Evolutionary conservation across 2,113 vertebrate genomes (phyloP), one percentile per base, ranked within the genome.

Genomic region (Chloropsis cyanopogon): DNA sequence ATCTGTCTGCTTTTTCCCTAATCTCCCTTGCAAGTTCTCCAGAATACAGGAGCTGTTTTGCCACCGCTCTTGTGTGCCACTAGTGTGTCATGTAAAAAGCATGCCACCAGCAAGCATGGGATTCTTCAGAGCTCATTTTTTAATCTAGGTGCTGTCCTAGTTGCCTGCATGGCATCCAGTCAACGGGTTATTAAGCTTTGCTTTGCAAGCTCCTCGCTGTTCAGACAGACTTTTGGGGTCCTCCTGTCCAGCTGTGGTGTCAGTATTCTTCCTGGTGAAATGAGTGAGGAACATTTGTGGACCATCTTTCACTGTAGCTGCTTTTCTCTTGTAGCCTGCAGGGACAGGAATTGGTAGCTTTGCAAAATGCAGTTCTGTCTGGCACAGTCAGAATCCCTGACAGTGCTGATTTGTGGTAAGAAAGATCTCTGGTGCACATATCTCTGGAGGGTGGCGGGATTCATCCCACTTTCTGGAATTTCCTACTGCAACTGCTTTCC

Each of bases 171-270:
- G 42, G 25, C 42, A 39, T 35, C 22, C 12, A 57, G 5, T 22
- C 23, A 33, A 0, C 26, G 15, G n/a, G 21, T 72, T 84, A 39
- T 20, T 29, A 52, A 5, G 20, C 15, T 47, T 44, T 44, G 33
- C 37, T 82, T 82, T 85, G 50, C 25, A 61, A 42, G 14, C n/a
- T 49, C 6, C 2, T 75, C 0, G 4, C 14, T 53, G 21, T 56
- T 46, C 24, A 28, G 31, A 7, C 2, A 33, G 10, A 46, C 15
- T 70, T 52, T 20, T 47, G 10, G 7, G 5, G 6, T 72, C 56
- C 9, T 79, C 0, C 0, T 41, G 39, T 66, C n/a, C 25, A 24
- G 0, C 22, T 1, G 2, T 50, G 57, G 4, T 54, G 46, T 65
- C 20, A 37, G 28, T 53, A 31, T 35, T 42, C 18, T 68, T 53